Evolutionary conservation across 2,888 invertebrate species (phyloP).

Genomic region (Rhingia rostrata): DNA sequence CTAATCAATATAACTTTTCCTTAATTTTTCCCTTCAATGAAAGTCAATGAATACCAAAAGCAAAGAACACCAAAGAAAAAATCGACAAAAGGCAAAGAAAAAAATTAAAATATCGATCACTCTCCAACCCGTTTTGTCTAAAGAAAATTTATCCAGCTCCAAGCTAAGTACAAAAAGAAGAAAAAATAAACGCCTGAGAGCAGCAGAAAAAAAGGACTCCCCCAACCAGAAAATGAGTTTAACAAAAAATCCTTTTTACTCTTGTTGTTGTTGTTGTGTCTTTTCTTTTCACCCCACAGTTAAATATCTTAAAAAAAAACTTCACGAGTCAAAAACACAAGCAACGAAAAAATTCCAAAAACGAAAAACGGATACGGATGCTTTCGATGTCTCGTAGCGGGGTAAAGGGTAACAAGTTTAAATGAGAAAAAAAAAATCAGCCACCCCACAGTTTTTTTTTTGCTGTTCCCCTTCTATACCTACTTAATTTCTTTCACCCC

Average conservation of each 20-base stretch:
- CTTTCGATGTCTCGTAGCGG: conserved; percentile 69
- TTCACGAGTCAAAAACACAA: conserved; percentile 71
- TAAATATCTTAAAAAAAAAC: conserved; percentile 50
- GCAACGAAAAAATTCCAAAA: conserved; percentile 51
- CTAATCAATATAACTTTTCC: conserved; percentile 67
- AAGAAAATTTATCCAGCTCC: conserved; percentile 59
- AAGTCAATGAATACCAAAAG: conserved; percentile 51
- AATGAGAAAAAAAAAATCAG: conserved; percentile 71
- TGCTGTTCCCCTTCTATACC: conserved; percentile 61
- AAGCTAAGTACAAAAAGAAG: conserved; percentile 58
- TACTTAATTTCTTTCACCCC: conserved; percentile 74
- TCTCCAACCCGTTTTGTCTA: conserved; percentile 80
- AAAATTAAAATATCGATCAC: conserved; percentile 82
- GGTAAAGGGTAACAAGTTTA: conserved; percentile 74
- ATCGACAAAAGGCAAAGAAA: conserved; percentile 75
- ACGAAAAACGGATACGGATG: conserved; percentile 70
- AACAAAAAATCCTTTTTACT: conserved; percentile 66
- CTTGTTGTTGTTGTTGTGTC: conserved; percentile 64
- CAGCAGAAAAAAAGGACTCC: conserved; percentile 61
- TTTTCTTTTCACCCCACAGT: conserved; percentile 55
- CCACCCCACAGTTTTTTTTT: conserved; percentile 62
- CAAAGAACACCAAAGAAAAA: conserved; percentile 57
- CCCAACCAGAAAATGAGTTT: conserved; percentile 64
- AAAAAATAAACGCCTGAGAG: conserved; percentile 72
- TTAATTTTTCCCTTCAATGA: conserved; percentile 60